Evolutionary conservation across 2,888 invertebrate species (phyloP), one percentile per base, ranked within the genome.

Genomic region (Dasysyrphus albostriatus): DNA sequence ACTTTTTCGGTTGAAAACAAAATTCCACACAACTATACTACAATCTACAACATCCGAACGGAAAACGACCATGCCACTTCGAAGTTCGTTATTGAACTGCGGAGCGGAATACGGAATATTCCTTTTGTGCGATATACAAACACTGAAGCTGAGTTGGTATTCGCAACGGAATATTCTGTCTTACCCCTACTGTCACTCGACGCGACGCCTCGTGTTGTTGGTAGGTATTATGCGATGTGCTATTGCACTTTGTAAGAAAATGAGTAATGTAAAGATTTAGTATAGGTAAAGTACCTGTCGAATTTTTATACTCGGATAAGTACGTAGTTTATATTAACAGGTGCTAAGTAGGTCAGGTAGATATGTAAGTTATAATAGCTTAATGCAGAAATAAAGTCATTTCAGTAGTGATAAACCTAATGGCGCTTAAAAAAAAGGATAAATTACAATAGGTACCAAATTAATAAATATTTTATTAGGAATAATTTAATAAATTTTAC

Each of bases 21-120:
- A 16, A n/a, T 8, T 47, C 47, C 16, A 16, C 47, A 14, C 24
- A 24, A 24, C 12, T 14, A 14, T 12, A 47, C 12, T 14, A 5
- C 5, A 16, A 14, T 4, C 12, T 14, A 5, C 5, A 16, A 14
- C 7, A n/a, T 56, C 24, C 6, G 5, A 59, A 39, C 59, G 7
- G 19, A 34, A 37, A 59, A 14, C 32, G 32, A 65, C 65, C 75
- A 44, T 16, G 10, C 19, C n/a, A 56, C 63, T 29, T 34, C n/a
- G 54, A 24, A 39, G 70, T 10, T 63, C 19, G 24, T 56, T 24
- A 19, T 4, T 29, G 14, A 29, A 79, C 79, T 79, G 72, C 63
- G 2, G 3, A 24, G 24, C 24, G 24, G 24, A 24, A 24, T 24
- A 24, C 24, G 54, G 78, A 79, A 63, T 79, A 65, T 65, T 75